Base-by-base conservation (phyloP, 2,797 vertebrate genomes). In the Rousettus madagascariensis region DNA sequence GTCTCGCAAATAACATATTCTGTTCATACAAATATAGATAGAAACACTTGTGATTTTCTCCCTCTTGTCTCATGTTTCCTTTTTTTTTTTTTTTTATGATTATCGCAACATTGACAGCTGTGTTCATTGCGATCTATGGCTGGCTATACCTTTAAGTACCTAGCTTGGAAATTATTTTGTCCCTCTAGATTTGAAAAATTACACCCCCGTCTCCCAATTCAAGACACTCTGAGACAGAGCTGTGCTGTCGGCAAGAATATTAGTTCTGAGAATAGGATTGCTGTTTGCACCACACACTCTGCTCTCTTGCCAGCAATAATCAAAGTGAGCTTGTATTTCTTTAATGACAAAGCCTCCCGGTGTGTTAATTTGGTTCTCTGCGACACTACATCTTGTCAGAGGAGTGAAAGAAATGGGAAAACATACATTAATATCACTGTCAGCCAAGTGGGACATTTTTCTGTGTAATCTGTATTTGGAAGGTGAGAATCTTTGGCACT, bases 271-370 rank as follows among this genome's bases (percentile, higher is more conserved):
- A 98, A 87, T 28, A 65, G 91, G 78, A 92, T 94, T 95, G 94
- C 95, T 97, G 91, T 97, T 97, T 95, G 78, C 59, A 85, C 88
- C 91, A 53, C 95, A 97, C 97, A 97, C 96, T 93, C 53, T 92
- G 59, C 78, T 98, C 98, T 98, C 98, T 98, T 96, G 97, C 84
- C 0, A 19, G 97, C 97, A 97, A 97, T 98, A 98, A 98, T 98
- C 96, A 98, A 97, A 98, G 97, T 53, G 78, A 95, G 79, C 95
- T 97, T 98, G 97, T 96, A 97, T 98, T 97, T 98, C 97, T 98
- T 98, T 98, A 98, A 98, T 97, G 97, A 95, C 97, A 98, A 98
- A 98, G 85, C 95, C 96, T 98, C 97, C 97, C 95, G 88, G 93
- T 97, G 96, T 97, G 98, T 98, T 98, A 97, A 98, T 98, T 98